A percentile compares a stretch with the other conserved stretches of the same genome.
These are phyloP conservation scores for Sebastes diaconus DNA, from an alignment of 2,797 vertebrate species.

Conservation along the genomic window DNA sequence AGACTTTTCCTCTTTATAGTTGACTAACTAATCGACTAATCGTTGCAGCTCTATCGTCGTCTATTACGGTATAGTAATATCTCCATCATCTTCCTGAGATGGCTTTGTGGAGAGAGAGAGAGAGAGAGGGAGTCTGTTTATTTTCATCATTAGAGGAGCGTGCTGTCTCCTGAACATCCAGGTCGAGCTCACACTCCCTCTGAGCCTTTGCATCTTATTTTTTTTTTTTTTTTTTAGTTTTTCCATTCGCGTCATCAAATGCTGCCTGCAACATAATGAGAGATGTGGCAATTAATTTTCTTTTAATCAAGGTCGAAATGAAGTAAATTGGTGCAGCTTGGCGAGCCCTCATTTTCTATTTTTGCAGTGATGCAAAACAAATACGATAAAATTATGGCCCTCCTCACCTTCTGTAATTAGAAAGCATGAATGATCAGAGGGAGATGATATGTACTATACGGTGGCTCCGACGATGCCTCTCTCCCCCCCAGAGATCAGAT, in stretches of 20 bases:
- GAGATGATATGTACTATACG: conserved; percentile 90
- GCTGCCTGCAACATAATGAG: conserved; percentile 97
- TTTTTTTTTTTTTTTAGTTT: conserved; percentile 70
- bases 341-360: conserved; percentile 99
- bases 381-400: conserved; percentile 99
- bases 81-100: conserved; percentile 58
- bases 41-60: neutral
- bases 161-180: conserved; percentile 73
- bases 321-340: conserved; percentile 99
- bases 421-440: conserved; percentile 98
- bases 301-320: conserved; percentile 99
- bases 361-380: conserved; percentile 99
- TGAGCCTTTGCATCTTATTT: conserved; percentile 73
- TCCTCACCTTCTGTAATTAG: conserved; percentile 99
- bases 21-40: no score
- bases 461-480: conserved; percentile 74
- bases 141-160: conserved; percentile 77
- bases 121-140: conserved; percentile 72
- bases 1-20: no score
- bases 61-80: conserved; percentile 57
- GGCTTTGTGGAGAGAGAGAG: conserved; percentile 59
- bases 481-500: conserved; percentile 86
- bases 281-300: conserved; percentile 99
- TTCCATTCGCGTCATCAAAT: conserved; percentile 90
- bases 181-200: conserved; percentile 75